Evolutionary conservation across 2,113 vertebrate species (phyloP).

Genomic region (Tachycineta bicolor): DNA sequence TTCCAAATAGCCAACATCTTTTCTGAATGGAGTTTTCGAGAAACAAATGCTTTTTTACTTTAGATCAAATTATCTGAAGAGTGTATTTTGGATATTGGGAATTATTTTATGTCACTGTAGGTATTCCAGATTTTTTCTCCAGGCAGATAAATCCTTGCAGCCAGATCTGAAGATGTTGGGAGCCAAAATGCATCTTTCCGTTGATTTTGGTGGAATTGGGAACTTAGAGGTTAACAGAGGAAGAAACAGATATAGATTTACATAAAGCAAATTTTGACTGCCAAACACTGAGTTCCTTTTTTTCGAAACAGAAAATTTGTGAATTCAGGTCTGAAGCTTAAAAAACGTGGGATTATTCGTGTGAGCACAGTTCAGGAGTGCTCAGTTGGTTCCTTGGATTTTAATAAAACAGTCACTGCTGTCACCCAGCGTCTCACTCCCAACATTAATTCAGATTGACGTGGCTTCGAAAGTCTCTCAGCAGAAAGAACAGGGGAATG

Average conservation of each 20-base stretch:
- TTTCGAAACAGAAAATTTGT: background rate
- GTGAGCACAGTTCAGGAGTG: background rate
- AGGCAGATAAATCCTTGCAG: background rate
- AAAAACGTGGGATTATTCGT: background rate
- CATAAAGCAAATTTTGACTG: background rate
- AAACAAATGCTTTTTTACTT: background rate
- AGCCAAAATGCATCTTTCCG: background rate
- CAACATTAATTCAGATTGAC: constrained; percentile 46
- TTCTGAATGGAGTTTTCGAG: background rate
- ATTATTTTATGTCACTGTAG: background rate
- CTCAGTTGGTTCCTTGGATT: constrained; percentile 44
- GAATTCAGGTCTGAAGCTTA: background rate
- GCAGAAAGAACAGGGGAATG: background rate
- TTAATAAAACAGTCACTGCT: constrained; percentile 55
- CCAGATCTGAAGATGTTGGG: background rate
- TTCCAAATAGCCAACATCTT: background rate
- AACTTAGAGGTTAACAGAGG: background rate
- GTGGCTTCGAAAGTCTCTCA: background rate
- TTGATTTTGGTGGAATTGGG: background rate
- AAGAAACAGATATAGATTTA: background rate
- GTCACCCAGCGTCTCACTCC: background rate
- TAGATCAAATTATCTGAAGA: background rate
- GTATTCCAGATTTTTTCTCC: background rate
- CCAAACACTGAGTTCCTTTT: background rate
- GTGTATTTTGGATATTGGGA: background rate